Evolutionary conservation across 1,140 invertebrate genomes (phyloP).

Genomic region (Tetramorium alpestre): DNA sequence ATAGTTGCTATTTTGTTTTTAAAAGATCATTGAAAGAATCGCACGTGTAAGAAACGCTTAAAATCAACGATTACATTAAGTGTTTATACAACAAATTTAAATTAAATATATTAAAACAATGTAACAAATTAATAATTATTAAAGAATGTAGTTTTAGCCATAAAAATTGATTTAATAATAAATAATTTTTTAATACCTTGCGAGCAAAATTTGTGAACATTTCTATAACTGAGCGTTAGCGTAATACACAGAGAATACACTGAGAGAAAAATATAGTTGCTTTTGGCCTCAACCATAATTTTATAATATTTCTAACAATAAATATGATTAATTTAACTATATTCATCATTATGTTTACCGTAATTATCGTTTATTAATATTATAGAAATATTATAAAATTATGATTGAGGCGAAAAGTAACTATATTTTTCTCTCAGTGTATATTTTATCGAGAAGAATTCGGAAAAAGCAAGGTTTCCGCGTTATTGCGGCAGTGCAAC

Average conservation of each 20-base stretch:
- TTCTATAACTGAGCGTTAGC: background rate
- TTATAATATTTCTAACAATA: too few species aligned
- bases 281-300: too few species aligned
- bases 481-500: background rate
- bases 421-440: too few species aligned
- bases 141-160: background rate
- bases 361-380: too few species aligned
- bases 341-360: too few species aligned
- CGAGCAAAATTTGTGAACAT: background rate
- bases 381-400: too few species aligned
- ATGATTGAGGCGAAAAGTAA: too few species aligned
- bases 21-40: conserved; percentile 24
- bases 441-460: background rate
- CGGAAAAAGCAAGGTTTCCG: background rate
- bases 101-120: background rate
- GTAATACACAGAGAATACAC: background rate
- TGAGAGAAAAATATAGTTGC: too few species aligned
- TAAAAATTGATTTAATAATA: background rate
- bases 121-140: background rate
- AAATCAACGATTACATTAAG: background rate
- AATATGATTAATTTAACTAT: too few species aligned
- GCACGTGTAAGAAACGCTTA: background rate
- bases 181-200: background rate
- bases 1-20: conserved; percentile 51
- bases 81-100: background rate